Evolutionary conservation across 2,113 vertebrate genomes (phyloP), one percentile per base, ranked within the genome.

Genomic region (Hypanus sabinus): DNA sequence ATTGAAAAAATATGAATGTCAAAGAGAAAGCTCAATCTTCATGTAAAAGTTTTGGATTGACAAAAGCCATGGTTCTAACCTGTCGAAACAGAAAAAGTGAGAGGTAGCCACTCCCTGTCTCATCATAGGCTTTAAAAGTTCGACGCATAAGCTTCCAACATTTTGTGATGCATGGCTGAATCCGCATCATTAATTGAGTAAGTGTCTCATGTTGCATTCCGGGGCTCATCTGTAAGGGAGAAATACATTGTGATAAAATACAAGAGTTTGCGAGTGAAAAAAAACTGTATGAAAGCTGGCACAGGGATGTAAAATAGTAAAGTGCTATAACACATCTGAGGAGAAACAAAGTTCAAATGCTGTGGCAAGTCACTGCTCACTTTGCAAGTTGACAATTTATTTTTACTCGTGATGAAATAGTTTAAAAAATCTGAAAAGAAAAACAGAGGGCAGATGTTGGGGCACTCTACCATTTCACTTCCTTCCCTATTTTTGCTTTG

Each of bases 111-210:
- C 95, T 95, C 1, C 93, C 93, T 0, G 6, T 94, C 94, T 94
- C 94, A 0, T 97, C 95, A 11, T 62, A 95, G 60, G 95, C 94
- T 90, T 96, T 95, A 94, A 97, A 97, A 0, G 94, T 94, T n/a
- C 71, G 93, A 55, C 96, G 95, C 95, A 96, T 95, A 0, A 96
- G 94, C 93, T 95, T 95, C 96, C 96, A 98, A 95, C 95, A 96
- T 73, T 94, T 94, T 94, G 95, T 30, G 0, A 96, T 95, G 33
- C 94, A 85, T 87, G 96, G 95, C 73, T 96, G 96, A 75, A 97
- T 94, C 83, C 95, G 96, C 92, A 97, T 95, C 94, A 96, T 94
- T 14, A 95, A 94, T 0, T 95, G 95, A 30, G 95, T 94, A 73
- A 97, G 96, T 0, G 94, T 94, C 0, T 38, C 24, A 0, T 94